Evolutionary conservation across 1,140 invertebrate genomes (phyloP).

Genomic region (Drosophila carrolli): DNA sequence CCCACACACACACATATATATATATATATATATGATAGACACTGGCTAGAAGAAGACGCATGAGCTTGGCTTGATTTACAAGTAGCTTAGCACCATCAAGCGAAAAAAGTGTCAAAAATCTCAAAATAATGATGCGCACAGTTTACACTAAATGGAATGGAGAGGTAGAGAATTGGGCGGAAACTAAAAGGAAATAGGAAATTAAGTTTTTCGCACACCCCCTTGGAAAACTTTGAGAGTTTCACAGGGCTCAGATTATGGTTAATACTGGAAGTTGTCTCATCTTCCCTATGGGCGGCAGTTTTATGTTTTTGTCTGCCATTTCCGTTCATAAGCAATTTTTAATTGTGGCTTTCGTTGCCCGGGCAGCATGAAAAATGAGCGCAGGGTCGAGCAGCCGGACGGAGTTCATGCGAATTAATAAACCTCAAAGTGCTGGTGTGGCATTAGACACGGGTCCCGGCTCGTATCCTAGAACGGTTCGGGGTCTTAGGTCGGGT

Average conservation of each 20-base stretch:
- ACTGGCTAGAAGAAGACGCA: conserved; percentile 49
- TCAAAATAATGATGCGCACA: conserved; percentile 80
- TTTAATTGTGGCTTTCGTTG: conserved; percentile 77
- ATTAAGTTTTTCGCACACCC: conserved; percentile 64
- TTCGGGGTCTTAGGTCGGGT: background rate
- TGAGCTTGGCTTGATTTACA: conserved; percentile 75
- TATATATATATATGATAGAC: conserved; percentile 16
- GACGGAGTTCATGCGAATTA: conserved; percentile 77
- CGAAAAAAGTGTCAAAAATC: conserved; percentile 81
- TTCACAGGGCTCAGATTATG: conserved; percentile 50
- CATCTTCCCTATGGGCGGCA: conserved; percentile 1
- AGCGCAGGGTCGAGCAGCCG: conserved; percentile 46
- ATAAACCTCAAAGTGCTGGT: conserved; percentile 68
- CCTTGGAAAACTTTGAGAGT: conserved; percentile 50
- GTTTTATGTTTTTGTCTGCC: conserved; percentile 42
- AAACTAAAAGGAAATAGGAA: conserved; percentile 64
- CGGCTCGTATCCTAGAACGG: background rate
- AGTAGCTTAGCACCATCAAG: conserved; percentile 71
- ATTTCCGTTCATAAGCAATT: conserved; percentile 80
- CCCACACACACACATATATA: background rate
- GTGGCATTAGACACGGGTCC: conserved; percentile 31
- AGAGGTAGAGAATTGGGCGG: conserved; percentile 16
- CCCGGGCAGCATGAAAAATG: conserved; percentile 71
- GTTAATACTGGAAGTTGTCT: conserved; percentile 24
- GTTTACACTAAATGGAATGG: conserved; percentile 69